Base-by-base conservation (phyloP, 2,113 vertebrate genomes). In the Phylloscopus trochiloides region DNA sequence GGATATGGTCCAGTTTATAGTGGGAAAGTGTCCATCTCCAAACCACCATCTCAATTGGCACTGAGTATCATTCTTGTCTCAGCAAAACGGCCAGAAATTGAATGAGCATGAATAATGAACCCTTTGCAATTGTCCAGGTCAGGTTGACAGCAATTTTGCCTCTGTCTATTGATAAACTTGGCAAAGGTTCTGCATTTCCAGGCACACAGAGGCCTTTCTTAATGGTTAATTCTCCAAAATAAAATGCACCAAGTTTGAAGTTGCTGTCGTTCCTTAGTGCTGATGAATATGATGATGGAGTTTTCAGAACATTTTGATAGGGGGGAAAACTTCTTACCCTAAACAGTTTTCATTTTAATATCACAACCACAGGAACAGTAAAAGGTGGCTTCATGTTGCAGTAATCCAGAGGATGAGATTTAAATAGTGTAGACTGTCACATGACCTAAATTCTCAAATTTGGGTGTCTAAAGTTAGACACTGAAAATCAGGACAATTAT, bases 31-130 rank as follows among this genome's bases (percentile, higher is more conserved):
- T 95, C 95, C 77, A 81, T 94, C 73, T 63, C 89, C 73, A 96
- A 96, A 91, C 77, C 86, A 95, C 92, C 93, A 90, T 93, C 96
- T 93, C 92, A 91, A 0, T 14, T 97, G 97, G 93, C 94, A 86
- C 86, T 25, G 28, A 45, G 62, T 71, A 68, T 73, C 75, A 78
- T 92, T 88, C 96, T 88, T 83, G 72, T 96, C 95, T 93, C 93
- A 91, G 92, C 85, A 93, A 94, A 97, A 96, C 0, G 3, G 61
- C 88, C 93, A 91, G 88, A 81, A 95, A 97, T 84, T 90, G 94
- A 96, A 96, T 79, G 93, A 94, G 92, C 72, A 36, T 95, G 94
- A 96, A 96, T 96, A 97, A 96, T 94, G 90, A 92, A 88, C 87
- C 75, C 82, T 92, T 93, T 89, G 84, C 86, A 94, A 82, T 92